Percentiles rank a stretch among this genome's conserved stretches.
Evolutionary conservation across 1,140 invertebrate species (phyloP).

Genomic region (Lasioglossum baleicum): DNA sequence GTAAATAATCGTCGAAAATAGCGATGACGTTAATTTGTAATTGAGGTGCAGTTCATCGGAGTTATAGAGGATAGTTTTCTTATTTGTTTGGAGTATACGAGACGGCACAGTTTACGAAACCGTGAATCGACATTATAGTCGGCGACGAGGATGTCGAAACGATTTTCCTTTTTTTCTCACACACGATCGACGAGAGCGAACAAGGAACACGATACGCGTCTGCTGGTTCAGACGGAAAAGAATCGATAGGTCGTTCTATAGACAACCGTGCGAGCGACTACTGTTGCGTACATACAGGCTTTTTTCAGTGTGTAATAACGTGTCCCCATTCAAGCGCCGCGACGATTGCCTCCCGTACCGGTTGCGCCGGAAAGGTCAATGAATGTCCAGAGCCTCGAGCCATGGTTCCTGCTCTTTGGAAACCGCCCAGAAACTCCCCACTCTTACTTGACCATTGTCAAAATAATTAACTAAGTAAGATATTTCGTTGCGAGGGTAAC

Average conservation of each 20-base stretch:
- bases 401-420: not conserved
- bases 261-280: no score
- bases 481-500: no score
- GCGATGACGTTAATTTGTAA: no score
- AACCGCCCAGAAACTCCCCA: no score
- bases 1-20: no score
- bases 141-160: not conserved
- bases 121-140: not conserved
- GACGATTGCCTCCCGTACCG: not conserved
- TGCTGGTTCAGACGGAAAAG: not conserved
- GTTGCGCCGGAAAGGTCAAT: not conserved
- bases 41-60: no score
- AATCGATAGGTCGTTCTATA: conserved; percentile 1
- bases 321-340: not conserved
- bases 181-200: not conserved
- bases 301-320: not conserved
- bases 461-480: no score
- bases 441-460: no score
- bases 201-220: not conserved
- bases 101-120: no score
- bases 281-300: not conserved
- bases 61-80: no score
- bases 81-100: no score
- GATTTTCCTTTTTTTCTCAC: not conserved
- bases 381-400: not conserved